Base-by-base conservation (phyloP, 1,140 invertebrate species). In the Diploscapter pachys region DNA sequence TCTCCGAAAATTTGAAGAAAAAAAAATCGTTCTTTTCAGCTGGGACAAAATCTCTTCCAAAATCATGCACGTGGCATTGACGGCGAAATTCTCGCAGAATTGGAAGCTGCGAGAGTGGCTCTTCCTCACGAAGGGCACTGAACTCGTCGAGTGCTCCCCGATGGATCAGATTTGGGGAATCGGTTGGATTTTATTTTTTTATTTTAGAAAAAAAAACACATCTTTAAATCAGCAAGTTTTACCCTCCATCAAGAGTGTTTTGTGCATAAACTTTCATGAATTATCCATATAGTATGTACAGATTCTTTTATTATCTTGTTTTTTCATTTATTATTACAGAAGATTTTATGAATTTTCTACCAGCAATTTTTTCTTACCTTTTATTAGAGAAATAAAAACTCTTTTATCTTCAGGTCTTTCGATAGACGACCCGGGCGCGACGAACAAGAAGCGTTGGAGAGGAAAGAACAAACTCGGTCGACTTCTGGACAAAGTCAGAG, bases 161-260 rank as follows among this genome's bases (percentile, higher is more conserved):
- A 68, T 9, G 9, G 69, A 71, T 67, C 54, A 11, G n/a, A 64
- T 71, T 13, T 71, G 69, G 69, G 69, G 69, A 67, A 71, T 71
- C 6, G 69, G 69, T 69, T n/a, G 62, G 8, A 8, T 61, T 1
- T 6, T 9, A 6, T 67, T n/a, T 70, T 71, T 59, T 2, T 59
- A n/a, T n/a, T 2, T 59, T 69, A 13, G 9, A 59, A 59, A 69
- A n/a, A n/a, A n/a, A n/a, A n/a, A n/a, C n/a, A n/a, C 48, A 69
- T 8, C 8, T 61, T 9, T 6, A 71, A 6, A 71, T 64, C 69
- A n/a, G 8, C 11, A 11, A 13, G 13, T 59, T 59, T 11, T 59
- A 11, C 11, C 11, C 11, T 13, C 13, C 2, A 11, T 13, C 57
- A 59, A 11, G 11, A 59, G 31, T 31, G 31, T 31, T 31, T 31